Base-by-base conservation (phyloP, 2,888 invertebrate genomes). In the Pomacea canaliculata region DNA sequence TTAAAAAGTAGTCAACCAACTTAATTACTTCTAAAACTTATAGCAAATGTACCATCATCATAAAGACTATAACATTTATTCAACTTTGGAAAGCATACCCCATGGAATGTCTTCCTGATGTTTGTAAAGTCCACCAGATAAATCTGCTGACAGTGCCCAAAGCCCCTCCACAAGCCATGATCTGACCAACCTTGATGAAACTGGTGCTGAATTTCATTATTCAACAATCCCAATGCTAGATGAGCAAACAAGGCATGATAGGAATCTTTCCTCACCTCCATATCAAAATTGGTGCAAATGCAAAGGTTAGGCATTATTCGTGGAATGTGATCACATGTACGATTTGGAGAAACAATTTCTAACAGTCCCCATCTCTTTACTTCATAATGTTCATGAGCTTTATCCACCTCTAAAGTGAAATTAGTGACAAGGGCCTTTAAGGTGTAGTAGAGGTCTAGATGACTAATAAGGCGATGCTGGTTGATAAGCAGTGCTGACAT, bases 251-350 rank as follows among this genome's bases (percentile, higher is more conserved):
- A 73, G 12, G 76, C 80, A 70, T 83, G 70, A 66, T 81, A 74
- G 0, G 79, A 70, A 67, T 80, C 70, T 65, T 82, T 83, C 8
- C 48, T 70, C 1, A 80, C 73, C 12, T 75, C 19, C 23, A 73
- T 76, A 19, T 84, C 86, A 77, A 82, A 84, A 18, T 83, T 83
- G 71, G 81, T 79, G 78, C 88, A 88, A n/a, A 88, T 85, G 78
- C 88, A 88, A 7, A 85, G 76, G 70, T 84, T 85, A 8, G 87
- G 86, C 79, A 80, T 84, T 48, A 84, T 81, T 18, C 82, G 75
- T 7, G 87, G 85, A 56, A 87, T 79, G 48, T 82, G 76, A 63
- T 78, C 76, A 76, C 88, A 88, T 1, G 82, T 83, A 70, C 87
- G 80, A 48, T 73, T 73, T 10, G 76, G 59, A 13, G 83, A 81